Conservation (phyloP, 2,888 invertebrate species). For the Malthinus seriepunctatus region DNA sequence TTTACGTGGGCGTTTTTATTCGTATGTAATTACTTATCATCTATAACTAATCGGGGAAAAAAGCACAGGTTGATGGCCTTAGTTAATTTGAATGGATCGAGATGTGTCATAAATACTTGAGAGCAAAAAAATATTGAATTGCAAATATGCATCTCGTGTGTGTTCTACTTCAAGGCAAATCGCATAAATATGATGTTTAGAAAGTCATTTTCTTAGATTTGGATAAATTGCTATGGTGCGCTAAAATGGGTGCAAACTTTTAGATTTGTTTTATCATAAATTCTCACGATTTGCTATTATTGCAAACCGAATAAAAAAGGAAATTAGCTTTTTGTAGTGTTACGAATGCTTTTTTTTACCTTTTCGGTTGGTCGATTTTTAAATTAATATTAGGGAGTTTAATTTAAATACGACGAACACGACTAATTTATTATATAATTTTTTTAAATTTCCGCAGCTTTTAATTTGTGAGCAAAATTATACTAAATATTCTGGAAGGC, state of each 20-base stretch:
- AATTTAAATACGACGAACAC: too few species aligned
- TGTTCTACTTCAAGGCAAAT: constrained; percentile 1
- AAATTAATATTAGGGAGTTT: too few species aligned
- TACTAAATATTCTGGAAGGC: too few species aligned
- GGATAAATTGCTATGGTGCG: background rate
- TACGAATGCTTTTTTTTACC: too few species aligned
- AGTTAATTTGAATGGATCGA: background rate
- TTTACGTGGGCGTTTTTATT: constrained; percentile 3
- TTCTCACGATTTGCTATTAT: background rate
- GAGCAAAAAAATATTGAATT: constrained; percentile 3
- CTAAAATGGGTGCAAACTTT: background rate
- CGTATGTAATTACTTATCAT: background rate
- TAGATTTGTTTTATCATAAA: background rate
- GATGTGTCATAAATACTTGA: background rate
- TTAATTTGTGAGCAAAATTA: too few species aligned
- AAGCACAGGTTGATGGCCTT: constrained; percentile 11
- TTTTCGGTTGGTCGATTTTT: too few species aligned
- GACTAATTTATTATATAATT: too few species aligned
- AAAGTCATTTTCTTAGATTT: background rate
- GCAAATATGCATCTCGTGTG: constrained; percentile 2
- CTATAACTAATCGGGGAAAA: background rate
- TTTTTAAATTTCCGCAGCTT: too few species aligned
- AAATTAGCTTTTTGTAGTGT: too few species aligned
- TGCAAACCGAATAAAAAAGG: background rate
- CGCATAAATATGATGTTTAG: constrained; percentile 1